Conservation (phyloP, 2,888 invertebrate genomes). For the Heliconius aoede region DNA sequence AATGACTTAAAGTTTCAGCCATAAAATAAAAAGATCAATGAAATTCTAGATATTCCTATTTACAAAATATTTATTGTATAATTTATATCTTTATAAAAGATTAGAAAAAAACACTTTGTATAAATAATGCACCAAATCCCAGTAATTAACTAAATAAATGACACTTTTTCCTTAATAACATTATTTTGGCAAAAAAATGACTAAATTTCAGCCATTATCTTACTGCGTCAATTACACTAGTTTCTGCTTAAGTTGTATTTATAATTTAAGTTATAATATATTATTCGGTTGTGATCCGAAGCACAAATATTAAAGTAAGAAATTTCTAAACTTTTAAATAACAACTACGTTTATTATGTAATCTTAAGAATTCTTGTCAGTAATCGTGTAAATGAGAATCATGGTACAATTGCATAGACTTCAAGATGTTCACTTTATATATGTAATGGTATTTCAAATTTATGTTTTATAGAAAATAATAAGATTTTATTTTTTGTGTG, state of each 20-base stretch:
- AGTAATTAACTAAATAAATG: neutral
- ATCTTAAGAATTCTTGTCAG: conserved; percentile 13
- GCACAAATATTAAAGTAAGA: conserved; percentile 54
- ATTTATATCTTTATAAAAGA: neutral
- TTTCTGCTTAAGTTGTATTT: neutral
- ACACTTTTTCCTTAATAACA: neutral
- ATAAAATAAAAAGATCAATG: too few species aligned
- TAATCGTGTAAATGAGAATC: conserved; percentile 22
- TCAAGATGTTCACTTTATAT: neutral
- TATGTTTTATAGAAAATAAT: neutral
- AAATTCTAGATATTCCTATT: neutral
- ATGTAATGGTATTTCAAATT: neutral
- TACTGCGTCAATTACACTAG: neutral
- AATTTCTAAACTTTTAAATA: conserved; percentile 40
- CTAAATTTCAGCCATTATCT: neutral
- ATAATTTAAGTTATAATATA: conserved; percentile 6
- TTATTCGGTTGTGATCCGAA: conserved; percentile 60
- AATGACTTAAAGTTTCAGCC: too few species aligned
- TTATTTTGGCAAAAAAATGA: neutral
- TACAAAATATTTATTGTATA: neutral
- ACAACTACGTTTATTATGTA: conserved; percentile 22
- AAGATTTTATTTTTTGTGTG: neutral
- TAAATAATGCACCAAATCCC: conserved; percentile 12
- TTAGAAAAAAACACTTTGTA: neutral
- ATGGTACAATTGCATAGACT: conserved; percentile 29